Percentiles rank a stretch among this genome's conserved stretches.
Evolutionary conservation across 2,888 invertebrate genomes (phyloP).

Genomic region (Drosophila nigricruria): DNA sequence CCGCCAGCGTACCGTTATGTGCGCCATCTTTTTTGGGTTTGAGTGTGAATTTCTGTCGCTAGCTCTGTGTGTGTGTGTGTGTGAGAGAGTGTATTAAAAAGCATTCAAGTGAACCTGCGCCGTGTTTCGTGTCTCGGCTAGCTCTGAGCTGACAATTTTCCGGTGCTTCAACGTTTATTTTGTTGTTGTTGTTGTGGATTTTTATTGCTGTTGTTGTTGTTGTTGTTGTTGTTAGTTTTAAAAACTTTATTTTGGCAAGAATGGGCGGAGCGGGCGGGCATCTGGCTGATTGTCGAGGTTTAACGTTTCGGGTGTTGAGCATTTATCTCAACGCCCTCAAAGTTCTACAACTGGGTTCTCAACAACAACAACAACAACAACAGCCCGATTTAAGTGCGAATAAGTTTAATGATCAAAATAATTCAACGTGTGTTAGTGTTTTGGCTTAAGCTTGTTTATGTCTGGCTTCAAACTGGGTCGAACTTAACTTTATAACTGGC

Average conservation of each 20-base stretch:
- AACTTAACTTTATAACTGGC: constrained; percentile 47
- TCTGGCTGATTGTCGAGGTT: constrained; percentile 65
- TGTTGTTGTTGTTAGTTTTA: constrained; percentile 62
- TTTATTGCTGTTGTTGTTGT: constrained; percentile 61
- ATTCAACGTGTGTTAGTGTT: constrained; percentile 55
- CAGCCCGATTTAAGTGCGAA: constrained; percentile 64
- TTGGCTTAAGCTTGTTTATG: constrained; percentile 54
- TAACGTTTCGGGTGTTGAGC: constrained; percentile 58
- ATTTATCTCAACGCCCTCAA: constrained; percentile 63
- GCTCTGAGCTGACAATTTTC: constrained; percentile 67
- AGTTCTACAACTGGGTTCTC: constrained; percentile 33
- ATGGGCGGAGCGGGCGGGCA: constrained; percentile 16
- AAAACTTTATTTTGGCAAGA: constrained; percentile 58
- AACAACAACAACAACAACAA: constrained; percentile 23
- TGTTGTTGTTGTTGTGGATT: constrained; percentile 50
- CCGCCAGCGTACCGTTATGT: constrained; percentile 39
- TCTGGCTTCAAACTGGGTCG: constrained; percentile 28
- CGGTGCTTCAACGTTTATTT: constrained; percentile 62
- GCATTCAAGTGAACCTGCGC: constrained; percentile 62
- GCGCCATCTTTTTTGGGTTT: constrained; percentile 34
- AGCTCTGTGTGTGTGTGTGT: constrained; percentile 14
- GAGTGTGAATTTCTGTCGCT: constrained; percentile 15
- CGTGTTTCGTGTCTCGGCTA: constrained; percentile 57
- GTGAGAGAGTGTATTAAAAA: constrained; percentile 69
- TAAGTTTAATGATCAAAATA: constrained; percentile 77